phyloP scores from a whole-genome alignment of 2,888 invertebrate species.

The Arrhopalites spinosus region DNA sequence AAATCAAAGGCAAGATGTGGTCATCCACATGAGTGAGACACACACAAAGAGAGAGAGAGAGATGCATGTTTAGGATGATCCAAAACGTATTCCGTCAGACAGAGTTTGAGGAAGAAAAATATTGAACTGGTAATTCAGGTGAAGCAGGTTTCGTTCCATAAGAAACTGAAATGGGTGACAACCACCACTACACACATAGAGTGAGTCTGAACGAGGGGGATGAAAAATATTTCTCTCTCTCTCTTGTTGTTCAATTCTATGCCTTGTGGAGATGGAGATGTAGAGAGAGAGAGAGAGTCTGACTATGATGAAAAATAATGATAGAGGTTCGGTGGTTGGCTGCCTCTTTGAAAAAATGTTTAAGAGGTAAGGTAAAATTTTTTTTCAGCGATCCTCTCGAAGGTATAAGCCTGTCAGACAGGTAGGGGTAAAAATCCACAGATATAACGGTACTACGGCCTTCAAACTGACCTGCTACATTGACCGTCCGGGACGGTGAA shows the following conservation, averaged over 20 bases:
- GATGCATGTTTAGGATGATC: background rate
- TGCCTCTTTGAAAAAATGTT: background rate
- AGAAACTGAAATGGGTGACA: conserved; percentile 39
- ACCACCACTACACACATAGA: background rate
- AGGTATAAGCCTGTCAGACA: conserved; percentile 51
- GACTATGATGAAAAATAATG: conserved; percentile 1
- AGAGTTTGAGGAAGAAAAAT: conserved; percentile 4
- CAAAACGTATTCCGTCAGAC: background rate
- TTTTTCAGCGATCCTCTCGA: conserved; percentile 6
- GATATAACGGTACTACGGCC: conserved; percentile 56
- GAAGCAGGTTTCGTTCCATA: conserved; percentile 41
- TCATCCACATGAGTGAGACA: background rate
- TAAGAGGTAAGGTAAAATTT: conserved; percentile 8
- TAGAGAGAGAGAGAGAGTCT: background rate
- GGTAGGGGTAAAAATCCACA: conserved; percentile 45
- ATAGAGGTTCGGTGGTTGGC: conserved; percentile 28
- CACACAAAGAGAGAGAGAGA: background rate
- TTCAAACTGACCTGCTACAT: conserved; percentile 57
- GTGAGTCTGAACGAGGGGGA: background rate
- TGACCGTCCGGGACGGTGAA: conserved; percentile 56
- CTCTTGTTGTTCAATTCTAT: background rate
- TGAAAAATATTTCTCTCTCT: conserved; percentile 7
- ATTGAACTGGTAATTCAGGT: conserved; percentile 50
- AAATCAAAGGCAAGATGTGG: too few relatives aligned
- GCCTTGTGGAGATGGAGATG: background rate